Percentiles rank a stretch among this genome's conserved stretches.
These are phyloP conservation scores for Drosophila histrio DNA, from an alignment of 2,888 invertebrate genomes.

Conservation along the genomic window DNA sequence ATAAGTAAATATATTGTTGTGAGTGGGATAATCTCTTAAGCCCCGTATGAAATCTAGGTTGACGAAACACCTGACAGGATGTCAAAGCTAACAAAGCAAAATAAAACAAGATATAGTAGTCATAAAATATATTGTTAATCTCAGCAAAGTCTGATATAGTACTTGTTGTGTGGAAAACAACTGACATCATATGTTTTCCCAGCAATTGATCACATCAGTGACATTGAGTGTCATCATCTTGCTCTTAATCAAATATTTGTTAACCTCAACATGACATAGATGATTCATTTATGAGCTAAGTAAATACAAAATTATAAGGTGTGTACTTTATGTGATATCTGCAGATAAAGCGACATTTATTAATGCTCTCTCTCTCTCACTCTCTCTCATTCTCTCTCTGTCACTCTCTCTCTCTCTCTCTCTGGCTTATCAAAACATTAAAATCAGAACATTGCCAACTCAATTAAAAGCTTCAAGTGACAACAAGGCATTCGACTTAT, in stretches of 20 bases:
- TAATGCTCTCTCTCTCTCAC: too few relatives aligned
- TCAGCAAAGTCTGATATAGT: slow-evolving; percentile 3
- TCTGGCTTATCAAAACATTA: slow-evolving; percentile 21
- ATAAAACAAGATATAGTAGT: neutral
- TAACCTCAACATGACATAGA: slow-evolving; percentile 4
- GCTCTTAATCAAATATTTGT: slow-evolving; percentile 45
- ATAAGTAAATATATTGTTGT: neutral
- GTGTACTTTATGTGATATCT: slow-evolving; percentile 20
- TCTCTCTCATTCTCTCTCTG: too few relatives aligned
- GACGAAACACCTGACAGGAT: slow-evolving; percentile 34
- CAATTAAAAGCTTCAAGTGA: slow-evolving; percentile 26
- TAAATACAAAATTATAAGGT: slow-evolving; percentile 10
- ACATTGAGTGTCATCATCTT: slow-evolving; percentile 5
- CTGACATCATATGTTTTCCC: slow-evolving; percentile 6
- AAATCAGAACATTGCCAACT: slow-evolving; percentile 24
- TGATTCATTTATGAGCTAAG: slow-evolving; percentile 41
- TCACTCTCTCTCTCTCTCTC: too few relatives aligned
- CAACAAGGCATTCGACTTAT: slow-evolving; percentile 1
- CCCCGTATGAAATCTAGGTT: slow-evolving; percentile 12
- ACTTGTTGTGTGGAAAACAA: slow-evolving; percentile 1
- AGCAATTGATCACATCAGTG: slow-evolving; percentile 12
- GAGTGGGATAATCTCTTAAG: slow-evolving; percentile 13
- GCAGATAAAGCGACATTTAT: slow-evolving; percentile 30
- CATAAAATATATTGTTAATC: slow-evolving; percentile 4
- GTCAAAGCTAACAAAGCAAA: slow-evolving; percentile 5